Conservation (phyloP, 2,113 vertebrate species). For the Toxostoma redivivum region DNA sequence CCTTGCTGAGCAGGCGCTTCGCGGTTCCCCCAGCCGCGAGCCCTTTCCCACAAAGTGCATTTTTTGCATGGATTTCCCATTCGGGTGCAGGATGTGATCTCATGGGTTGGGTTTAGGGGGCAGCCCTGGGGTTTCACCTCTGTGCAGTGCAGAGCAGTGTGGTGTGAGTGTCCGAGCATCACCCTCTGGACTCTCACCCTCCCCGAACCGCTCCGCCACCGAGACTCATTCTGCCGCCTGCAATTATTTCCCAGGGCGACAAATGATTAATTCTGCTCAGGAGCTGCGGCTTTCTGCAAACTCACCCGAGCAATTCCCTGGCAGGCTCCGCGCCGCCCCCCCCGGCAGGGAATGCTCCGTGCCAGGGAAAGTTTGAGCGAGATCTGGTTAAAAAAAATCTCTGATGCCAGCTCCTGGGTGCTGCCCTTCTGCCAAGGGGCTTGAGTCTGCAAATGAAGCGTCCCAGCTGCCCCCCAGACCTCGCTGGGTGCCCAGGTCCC, state of each 20-base stretch:
- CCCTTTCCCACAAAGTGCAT: not conserved
- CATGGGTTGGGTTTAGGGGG: not conserved
- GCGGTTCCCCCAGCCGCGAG: not conserved
- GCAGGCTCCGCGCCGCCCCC: not conserved
- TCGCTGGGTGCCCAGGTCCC: not conserved
- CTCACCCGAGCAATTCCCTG: not conserved
- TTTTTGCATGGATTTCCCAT: not conserved
- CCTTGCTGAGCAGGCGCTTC: not conserved
- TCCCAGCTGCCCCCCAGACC: not conserved
- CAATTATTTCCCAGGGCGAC: conserved; percentile 14
- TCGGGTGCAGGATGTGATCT: not conserved
- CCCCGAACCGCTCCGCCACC: fast-evolving
- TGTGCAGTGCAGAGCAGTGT: not conserved
- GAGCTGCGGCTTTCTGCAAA: conserved; percentile 35
- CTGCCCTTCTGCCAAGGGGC: not conserved
- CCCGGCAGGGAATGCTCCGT: not conserved
- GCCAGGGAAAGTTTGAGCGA: not conserved
- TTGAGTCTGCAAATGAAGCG: not conserved
- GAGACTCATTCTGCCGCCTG: not conserved
- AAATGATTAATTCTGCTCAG: conserved; percentile 25
- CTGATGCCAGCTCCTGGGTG: fast-evolving
- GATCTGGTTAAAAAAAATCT: not conserved
- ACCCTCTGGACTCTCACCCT: not conserved
- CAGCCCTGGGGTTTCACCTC: not conserved
- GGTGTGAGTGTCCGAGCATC: not conserved